Conservation (phyloP, 2,113 vertebrate genomes). For the Brachionichthys hirsutus region DNA sequence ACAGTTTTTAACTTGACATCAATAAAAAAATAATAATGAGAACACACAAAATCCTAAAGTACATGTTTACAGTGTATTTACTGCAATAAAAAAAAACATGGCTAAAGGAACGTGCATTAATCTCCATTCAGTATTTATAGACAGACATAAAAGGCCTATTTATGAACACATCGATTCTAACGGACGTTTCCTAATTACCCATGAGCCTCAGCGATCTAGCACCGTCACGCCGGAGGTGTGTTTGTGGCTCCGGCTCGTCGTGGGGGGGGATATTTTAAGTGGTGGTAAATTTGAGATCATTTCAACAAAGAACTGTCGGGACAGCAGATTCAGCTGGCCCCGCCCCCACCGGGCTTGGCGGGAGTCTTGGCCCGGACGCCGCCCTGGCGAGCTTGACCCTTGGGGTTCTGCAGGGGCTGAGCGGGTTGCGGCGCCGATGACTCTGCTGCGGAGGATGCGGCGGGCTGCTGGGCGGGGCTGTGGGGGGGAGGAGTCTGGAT, state of each 20-base stretch:
- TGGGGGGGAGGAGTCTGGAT: conserved; percentile 82
- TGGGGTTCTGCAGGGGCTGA: conserved; percentile 71
- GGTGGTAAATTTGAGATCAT: no score
- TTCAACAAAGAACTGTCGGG: background rate
- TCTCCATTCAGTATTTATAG: conserved; percentile 68
- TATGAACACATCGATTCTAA: conserved; percentile 68
- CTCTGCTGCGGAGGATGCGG: conserved; percentile 64
- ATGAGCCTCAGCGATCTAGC: conserved; percentile 40
- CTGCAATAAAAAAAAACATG: conserved; percentile 63
- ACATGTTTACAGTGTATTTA: conserved; percentile 79
- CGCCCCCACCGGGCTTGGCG: conserved; percentile 79
- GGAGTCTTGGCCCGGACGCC: conserved; percentile 83
- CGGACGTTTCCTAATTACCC: conserved; percentile 39
- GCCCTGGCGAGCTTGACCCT: conserved; percentile 76
- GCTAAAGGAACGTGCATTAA: conserved; percentile 71
- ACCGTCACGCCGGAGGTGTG: no score
- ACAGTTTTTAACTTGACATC: conserved; percentile 77
- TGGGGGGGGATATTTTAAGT: background rate
- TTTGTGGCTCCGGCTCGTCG: background rate
- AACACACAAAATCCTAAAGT: conserved; percentile 73
- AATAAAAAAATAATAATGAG: conserved; percentile 72
- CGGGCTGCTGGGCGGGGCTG: conserved; percentile 80
- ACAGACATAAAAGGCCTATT: conserved; percentile 74
- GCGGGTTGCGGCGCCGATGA: conserved; percentile 76
- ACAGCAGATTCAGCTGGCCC: conserved; percentile 45